Conservation (phyloP, 2,888 invertebrate species). For the Limnephilus lunatus region DNA sequence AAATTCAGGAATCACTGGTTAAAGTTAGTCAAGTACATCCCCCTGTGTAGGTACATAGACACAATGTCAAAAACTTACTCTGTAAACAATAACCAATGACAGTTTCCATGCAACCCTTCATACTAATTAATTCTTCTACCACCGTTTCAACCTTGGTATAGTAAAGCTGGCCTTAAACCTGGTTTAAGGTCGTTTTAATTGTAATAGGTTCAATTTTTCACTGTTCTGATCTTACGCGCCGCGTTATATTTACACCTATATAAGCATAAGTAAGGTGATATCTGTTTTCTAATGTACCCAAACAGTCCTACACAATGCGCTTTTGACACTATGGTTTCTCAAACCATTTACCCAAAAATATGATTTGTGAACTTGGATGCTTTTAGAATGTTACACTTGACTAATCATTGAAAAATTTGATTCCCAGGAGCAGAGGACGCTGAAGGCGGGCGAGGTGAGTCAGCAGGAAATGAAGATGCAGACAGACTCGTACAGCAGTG, state of each 20-base stretch:
- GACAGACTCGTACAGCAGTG: constrained; percentile 91
- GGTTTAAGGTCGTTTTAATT: no score
- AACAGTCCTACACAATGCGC: background rate
- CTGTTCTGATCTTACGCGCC: no score
- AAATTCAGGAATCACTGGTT: no score
- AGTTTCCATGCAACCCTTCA: background rate
- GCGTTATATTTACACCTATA: no score
- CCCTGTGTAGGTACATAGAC: no score
- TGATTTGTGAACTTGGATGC: background rate
- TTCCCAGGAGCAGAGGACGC: constrained; percentile 87
- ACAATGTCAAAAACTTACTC: no score
- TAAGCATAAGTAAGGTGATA: no score
- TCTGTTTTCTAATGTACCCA: background rate
- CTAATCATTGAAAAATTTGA: background rate
- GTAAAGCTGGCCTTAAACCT: no score
- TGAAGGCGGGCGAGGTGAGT: constrained; percentile 89
- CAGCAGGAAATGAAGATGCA: constrained; percentile 92
- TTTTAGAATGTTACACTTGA: background rate
- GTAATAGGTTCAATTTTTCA: no score
- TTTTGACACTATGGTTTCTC: background rate
- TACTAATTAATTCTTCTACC: background rate
- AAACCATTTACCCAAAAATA: background rate
- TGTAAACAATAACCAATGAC: no score
- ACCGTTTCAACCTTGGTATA: no score
- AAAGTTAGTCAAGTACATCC: no score